These are phyloP conservation scores for Magallana nippona DNA, from an alignment of 2,888 invertebrate genomes.

Conservation along the genomic window DNA sequence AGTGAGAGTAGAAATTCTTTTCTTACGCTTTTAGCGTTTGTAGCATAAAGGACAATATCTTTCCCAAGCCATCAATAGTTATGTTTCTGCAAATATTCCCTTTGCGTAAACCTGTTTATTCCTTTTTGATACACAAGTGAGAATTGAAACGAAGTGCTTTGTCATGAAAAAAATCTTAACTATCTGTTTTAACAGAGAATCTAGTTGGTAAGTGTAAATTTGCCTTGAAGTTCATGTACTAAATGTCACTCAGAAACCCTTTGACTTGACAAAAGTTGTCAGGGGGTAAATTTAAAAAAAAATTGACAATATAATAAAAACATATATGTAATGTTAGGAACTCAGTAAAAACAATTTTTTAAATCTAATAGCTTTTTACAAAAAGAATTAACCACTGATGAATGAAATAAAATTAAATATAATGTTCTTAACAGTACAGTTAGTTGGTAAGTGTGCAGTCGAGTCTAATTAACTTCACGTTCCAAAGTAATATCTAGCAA, in stretches of 20 bases:
- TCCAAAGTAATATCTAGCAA: too few species aligned
- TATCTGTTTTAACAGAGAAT: not conserved
- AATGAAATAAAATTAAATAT: slow-evolving; percentile 1
- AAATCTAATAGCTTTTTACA: not conserved
- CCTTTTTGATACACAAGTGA: too few species aligned
- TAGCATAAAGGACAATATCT: too few species aligned
- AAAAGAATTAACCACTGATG: not conserved
- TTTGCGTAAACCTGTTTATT: too few species aligned
- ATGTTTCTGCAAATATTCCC: too few species aligned
- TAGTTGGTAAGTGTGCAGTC: slow-evolving; percentile 25
- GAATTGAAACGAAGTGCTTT: too few species aligned
- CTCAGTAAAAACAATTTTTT: not conserved
- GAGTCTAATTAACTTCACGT: not conserved
- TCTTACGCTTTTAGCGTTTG: too few species aligned
- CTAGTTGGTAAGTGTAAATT: slow-evolving; percentile 19
- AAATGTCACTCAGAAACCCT: slow-evolving; percentile 15
- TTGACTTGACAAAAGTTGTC: not conserved
- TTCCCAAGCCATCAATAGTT: too few species aligned
- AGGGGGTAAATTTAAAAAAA: not conserved
- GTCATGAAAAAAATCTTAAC: too few species aligned
- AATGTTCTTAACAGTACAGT: slow-evolving; percentile 29
- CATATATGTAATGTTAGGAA: not conserved
- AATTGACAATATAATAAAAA: not conserved
- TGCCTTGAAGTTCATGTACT: not conserved
- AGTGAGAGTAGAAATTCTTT: too few species aligned